Conservation (phyloP, 1,140 invertebrate species). For the Bombus impatiens region DNA sequence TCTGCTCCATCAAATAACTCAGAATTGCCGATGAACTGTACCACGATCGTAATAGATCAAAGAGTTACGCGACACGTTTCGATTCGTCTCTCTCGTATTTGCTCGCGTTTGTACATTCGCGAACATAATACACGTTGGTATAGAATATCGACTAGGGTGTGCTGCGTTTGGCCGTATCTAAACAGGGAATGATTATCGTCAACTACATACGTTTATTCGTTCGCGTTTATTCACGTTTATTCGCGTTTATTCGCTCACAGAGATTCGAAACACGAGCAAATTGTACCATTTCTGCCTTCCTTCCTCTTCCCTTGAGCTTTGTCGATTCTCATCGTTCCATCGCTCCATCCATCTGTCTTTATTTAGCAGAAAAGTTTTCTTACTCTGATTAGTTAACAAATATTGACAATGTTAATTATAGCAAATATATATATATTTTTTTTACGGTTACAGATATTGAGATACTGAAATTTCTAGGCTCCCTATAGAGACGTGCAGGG, state of each 20-base stretch:
- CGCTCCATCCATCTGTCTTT: neutral
- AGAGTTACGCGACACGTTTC: constrained; percentile 26
- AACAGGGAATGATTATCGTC: constrained; percentile 27
- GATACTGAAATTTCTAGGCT: too few species aligned
- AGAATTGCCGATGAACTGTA: constrained; percentile 34
- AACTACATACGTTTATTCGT: constrained; percentile 26
- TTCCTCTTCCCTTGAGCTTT: neutral
- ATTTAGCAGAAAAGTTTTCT: neutral
- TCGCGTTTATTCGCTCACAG: constrained; percentile 1
- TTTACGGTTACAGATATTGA: too few species aligned
- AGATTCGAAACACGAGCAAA: constrained; percentile 29
- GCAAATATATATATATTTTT: neutral
- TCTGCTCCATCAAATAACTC: constrained; percentile 24
- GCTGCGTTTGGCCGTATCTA: constrained; percentile 25
- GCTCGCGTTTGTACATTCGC: constrained; percentile 1
- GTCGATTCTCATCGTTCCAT: neutral
- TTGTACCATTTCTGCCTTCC: constrained; percentile 35
- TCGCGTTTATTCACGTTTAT: constrained; percentile 10
- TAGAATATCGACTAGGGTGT: neutral
- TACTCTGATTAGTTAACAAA: too few species aligned
- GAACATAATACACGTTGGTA: neutral
- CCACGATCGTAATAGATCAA: constrained; percentile 33
- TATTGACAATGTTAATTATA: neutral
- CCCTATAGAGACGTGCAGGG: accelerated
- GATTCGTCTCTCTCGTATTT: constrained; percentile 7